Evolutionary conservation across 2,113 vertebrate genomes (phyloP), one percentile per base, ranked within the genome.

Genomic region (Accipiter cooperii): DNA sequence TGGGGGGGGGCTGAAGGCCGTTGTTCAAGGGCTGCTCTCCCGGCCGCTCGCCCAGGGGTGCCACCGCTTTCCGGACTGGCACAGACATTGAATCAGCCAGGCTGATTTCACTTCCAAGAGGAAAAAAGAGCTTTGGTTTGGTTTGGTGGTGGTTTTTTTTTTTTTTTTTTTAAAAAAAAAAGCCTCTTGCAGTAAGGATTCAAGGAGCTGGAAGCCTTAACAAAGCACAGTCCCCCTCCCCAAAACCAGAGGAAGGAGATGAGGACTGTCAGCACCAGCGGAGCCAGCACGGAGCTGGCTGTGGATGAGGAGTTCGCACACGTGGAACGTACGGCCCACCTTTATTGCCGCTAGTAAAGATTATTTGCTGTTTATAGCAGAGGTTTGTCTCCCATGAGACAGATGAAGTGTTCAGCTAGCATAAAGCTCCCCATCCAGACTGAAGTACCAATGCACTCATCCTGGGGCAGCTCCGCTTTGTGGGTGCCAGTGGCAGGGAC

Each of bases 391-490:
- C 38, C 34, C 1, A 2, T 47, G 74, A 75, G 28, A 51, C 9
- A 49, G 78, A 29, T 4, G 26, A 68, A 34, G 12, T 8, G 13
- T 12, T 74, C 76, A 52, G 68, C 17, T 57, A 24, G 9, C 0
- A 6, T 24, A 4, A 38, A 52, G 31, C 22, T 75, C 57, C 21
- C 0, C 2, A 36, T 34, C 52, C 24, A 38, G 57, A 4, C 3
- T 40, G 47, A 44, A 28, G 17, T 3, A 36, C 8, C 49, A 42
- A 0, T 2, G 25, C 11, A 21, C 33, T n/a, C 0, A 0, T 88
- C 18, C 57, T 15, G 24, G 55, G 57, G 14, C 38, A 22, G 36
- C 42, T 85, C 24, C 5, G 40, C 34, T 22, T 28, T 1, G 1
- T 3, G 9, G 46, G 9, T 52, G 24, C 55, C 2, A 2, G 12